Evolutionary conservation across 2,797 vertebrate species (phyloP), one percentile per base, ranked within the genome.

Genomic region (Vireo griseus): DNA sequence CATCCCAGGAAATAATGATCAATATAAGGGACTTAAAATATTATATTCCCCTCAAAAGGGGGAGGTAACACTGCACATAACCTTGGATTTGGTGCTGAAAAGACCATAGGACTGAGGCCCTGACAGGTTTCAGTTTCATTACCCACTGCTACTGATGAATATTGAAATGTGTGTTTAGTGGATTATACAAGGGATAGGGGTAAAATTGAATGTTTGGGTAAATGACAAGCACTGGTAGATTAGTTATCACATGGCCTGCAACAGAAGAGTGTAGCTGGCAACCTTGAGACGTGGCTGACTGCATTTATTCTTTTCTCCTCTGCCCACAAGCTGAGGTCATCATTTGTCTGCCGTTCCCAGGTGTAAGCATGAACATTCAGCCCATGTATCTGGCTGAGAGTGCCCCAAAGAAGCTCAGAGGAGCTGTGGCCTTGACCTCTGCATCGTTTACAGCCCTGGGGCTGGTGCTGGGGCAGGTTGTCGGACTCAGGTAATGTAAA

Each of bases 311-410:
- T 57, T 11, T 1, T 50, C 58, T 66, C 24, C 63, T 88, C 26
- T 35, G 39, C 21, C 75, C 77, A 12, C 44, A 57, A 89, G 48
- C 85, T 92, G 57, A 86, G 51, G 10, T 75, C 74, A 76, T 50
- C 6, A 5, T 77, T 69, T 95, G 72, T 91, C 50, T 67, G 55
- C 29, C 52, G 62, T 69, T 31, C 96, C 47, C 95, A 99, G 99
- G 99, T 68, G 97, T 99, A 81, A 98, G 99, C 97, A 99, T 99
- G 98, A 99, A 98, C n/a, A 96, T 99, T 40, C 99, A 99, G 95
- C 99, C 99, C 78, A 99, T 99, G 99, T 99, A 99, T 88, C 98
- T 99, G 96, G 99, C 98, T 50, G 99, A 99, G 96, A 98, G 98
- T 26, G 98, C 98, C 18, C 99, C 99, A 15, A 98, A 98, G 97